Conservation (phyloP, 64 coral and sea anemone genomes). For the Acropora yongei region DNA sequence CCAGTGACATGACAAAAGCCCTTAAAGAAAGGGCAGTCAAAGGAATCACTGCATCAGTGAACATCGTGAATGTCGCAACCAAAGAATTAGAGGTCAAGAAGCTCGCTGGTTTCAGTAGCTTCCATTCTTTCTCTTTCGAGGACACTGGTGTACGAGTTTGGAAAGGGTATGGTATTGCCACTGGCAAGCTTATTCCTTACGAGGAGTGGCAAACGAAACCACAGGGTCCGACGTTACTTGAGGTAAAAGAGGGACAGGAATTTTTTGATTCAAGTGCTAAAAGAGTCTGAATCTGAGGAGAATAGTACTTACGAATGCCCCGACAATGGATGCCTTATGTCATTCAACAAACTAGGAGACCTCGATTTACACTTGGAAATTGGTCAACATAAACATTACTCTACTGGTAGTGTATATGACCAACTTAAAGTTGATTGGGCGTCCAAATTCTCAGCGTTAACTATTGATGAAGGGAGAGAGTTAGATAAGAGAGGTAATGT, state of each 20-base stretch:
- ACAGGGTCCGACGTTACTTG: constrained; percentile 24
- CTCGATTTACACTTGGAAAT: not conserved
- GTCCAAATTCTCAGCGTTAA: constrained; percentile 38
- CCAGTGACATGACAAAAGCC: no score
- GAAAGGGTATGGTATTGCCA: constrained; percentile 43
- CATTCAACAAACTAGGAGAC: no score
- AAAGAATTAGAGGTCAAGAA: constrained; percentile 40
- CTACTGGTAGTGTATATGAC: constrained; percentile 19
- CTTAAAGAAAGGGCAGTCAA: no score
- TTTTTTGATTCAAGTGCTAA: no score
- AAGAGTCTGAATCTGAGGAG: no score
- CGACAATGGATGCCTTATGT: no score
- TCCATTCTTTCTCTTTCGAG: constrained; percentile 36
- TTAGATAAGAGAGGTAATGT: no score
- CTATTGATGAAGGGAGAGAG: constrained; percentile 41
- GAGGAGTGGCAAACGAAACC: constrained; percentile 33
- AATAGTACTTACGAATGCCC: no score
- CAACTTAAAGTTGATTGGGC: constrained; percentile 52
- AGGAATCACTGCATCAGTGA: no score
- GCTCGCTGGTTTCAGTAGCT: constrained; percentile 48
- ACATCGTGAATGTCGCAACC: no score
- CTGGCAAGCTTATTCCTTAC: constrained; percentile 41
- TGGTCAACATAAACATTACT: constrained; percentile 14
- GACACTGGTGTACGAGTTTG: constrained; percentile 48
- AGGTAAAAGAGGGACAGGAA: no score